Percentiles rank a stretch among this genome's conserved stretches.
These are phyloP conservation scores for Phyllotreta cruciferae DNA, from an alignment of 2,888 invertebrate genomes.

Conservation along the genomic window DNA sequence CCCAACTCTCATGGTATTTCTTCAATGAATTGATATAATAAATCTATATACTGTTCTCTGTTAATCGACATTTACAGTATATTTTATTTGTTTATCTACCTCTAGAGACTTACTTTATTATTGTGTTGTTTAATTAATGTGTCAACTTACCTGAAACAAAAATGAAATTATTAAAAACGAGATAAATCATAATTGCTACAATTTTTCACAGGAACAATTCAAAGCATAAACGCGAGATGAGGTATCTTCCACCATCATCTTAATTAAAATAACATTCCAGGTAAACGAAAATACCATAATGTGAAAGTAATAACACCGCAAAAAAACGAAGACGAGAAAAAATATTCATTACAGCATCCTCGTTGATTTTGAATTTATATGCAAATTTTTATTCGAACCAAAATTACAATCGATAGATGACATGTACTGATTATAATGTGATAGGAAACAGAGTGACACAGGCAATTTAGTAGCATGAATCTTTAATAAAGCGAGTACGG, in stretches of 20 bases:
- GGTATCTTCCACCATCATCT: constrained; percentile 19
- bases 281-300: constrained; percentile 31
- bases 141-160: constrained; percentile 23
- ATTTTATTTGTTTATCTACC: background rate
- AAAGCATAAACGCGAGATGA: constrained; percentile 1
- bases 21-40: constrained; percentile 3
- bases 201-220: constrained; percentile 1
- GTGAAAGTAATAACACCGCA: constrained; percentile 33
- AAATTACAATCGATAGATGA: constrained; percentile 42
- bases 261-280: constrained; percentile 29
- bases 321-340: constrained; percentile 27
- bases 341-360: constrained; percentile 35
- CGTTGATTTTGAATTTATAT: constrained; percentile 39
- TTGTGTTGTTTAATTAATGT: no score
- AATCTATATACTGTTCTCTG: constrained; percentile 22
- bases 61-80: constrained; percentile 16
- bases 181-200: background rate
- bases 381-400: constrained; percentile 38
- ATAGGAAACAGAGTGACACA: constrained; percentile 42
- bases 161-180: background rate
- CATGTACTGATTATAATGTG: constrained; percentile 39
- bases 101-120: background rate
- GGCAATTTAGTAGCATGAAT: constrained; percentile 44
- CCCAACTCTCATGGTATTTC: background rate
- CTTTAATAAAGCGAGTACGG: constrained; percentile 44